These are phyloP conservation scores for Rhabdomys pumilio DNA, from an alignment of 2,797 vertebrate genomes.

Conservation along the genomic window DNA sequence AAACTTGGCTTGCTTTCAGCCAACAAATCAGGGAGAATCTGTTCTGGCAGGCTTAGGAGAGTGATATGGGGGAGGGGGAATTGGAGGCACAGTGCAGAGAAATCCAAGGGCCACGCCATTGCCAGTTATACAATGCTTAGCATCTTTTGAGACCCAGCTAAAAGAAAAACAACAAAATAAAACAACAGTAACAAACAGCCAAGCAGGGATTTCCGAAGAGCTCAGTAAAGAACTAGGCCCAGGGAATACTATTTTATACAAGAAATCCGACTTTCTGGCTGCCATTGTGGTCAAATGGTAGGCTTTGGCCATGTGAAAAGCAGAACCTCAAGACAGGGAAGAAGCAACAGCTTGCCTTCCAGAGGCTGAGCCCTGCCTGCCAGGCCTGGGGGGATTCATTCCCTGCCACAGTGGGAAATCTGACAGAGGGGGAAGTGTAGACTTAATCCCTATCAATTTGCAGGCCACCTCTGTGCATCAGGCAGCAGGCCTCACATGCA, in stretches of 20 bases:
- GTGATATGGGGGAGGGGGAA: too few relatives aligned
- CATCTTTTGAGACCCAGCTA: background rate
- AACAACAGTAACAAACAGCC: background rate
- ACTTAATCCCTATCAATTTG: background rate
- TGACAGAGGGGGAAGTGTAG: background rate
- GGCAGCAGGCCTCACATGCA: background rate
- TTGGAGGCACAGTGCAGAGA: background rate
- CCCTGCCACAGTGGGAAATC: background rate
- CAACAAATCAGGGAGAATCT: background rate
- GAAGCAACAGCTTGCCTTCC: background rate
- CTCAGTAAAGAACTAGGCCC: background rate
- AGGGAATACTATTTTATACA: background rate
- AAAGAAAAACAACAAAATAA: background rate
- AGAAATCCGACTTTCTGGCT: background rate
- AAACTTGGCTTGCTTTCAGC: background rate
- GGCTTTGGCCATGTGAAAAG: background rate
- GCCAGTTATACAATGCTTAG: background rate
- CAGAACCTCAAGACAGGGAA: accelerated
- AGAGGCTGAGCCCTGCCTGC: background rate
- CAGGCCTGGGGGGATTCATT: background rate
- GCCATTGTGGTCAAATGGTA: background rate
- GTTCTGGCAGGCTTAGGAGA: background rate
- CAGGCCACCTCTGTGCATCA: background rate
- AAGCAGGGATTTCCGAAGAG: constrained; percentile 49
- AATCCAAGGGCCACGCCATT: background rate